Evolutionary conservation across 2,797 vertebrate species (phyloP).

Genomic region (Holocentrus rufus): DNA sequence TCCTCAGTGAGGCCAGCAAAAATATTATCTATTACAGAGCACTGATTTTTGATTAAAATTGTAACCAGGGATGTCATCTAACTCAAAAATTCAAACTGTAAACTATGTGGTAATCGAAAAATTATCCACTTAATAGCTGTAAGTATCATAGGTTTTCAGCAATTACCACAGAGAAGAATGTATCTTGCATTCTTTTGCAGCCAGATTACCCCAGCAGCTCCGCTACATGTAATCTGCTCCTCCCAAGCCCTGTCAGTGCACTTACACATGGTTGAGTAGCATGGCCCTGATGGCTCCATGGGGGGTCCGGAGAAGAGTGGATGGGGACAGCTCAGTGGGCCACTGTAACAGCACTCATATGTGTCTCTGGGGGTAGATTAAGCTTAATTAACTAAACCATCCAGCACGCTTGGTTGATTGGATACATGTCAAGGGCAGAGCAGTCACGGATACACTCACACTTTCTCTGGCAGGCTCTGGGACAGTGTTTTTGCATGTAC

Average conservation of each 20-base stretch:
- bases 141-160: constrained; percentile 11
- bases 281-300: constrained; percentile 57
- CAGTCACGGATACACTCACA: constrained; percentile 67
- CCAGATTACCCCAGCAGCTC: constrained; percentile 36
- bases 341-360: constrained; percentile 76
- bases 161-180: constrained; percentile 20
- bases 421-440: constrained; percentile 82
- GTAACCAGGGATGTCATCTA: too few species aligned
- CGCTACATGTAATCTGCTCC: constrained; percentile 43
- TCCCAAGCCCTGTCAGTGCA: constrained; percentile 55
- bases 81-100: too few species aligned
- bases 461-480: constrained; percentile 55
- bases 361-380: constrained; percentile 81
- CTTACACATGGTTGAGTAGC: constrained; percentile 60
- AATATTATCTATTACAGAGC: too few species aligned
- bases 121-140: background rate
- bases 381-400: constrained; percentile 84
- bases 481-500: constrained; percentile 33
- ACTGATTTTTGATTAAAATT: too few species aligned
- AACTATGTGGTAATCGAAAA: too few species aligned
- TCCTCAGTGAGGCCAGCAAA: constrained; percentile 18
- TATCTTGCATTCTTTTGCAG: background rate
- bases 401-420: constrained; percentile 77
- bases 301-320: constrained; percentile 65
- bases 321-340: constrained; percentile 69